These are phyloP conservation scores for Leptinotarsa lineolata DNA, from an alignment of 1,140 invertebrate genomes.

Conservation along the genomic window DNA sequence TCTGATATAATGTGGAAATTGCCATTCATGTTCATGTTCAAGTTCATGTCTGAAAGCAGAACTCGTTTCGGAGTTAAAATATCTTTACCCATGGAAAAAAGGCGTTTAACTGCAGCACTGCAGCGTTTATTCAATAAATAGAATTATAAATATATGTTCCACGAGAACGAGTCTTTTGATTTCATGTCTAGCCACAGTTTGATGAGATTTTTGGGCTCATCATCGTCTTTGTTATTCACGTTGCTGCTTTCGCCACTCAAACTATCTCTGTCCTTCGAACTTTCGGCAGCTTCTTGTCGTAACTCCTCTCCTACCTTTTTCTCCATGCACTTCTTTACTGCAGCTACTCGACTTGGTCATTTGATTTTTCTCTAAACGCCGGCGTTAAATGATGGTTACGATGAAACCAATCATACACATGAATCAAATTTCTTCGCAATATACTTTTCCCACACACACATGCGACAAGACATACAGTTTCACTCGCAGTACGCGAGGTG, in stretches of 20 bases:
- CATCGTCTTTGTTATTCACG: not conserved
- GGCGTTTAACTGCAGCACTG: no score
- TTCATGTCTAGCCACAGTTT: conserved; percentile 2
- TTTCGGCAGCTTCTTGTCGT: conserved; percentile 1
- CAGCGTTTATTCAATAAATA: no score
- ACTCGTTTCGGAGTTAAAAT: not conserved
- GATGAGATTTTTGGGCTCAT: not conserved
- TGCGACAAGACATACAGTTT: no score
- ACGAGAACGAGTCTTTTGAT: conserved; percentile 5
- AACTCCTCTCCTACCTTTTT: not conserved
- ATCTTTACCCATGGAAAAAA: not conserved
- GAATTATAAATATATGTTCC: no score
- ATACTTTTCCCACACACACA: no score
- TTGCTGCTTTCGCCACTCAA: not conserved
- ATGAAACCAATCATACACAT: no score
- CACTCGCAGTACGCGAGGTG: no score
- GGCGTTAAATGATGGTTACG: no score
- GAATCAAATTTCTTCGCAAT: no score
- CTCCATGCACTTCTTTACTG: not conserved
- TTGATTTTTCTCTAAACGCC: no score
- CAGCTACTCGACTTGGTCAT: not conserved
- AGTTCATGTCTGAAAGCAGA: not conserved
- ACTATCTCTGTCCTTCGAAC: conserved; percentile 5
- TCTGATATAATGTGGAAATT: not conserved
- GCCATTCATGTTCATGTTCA: not conserved